Evolutionary conservation across 37 sponge, comb jelly and placozoan species (phyloP).

Genomic region (Petrosia ficiformis): DNA sequence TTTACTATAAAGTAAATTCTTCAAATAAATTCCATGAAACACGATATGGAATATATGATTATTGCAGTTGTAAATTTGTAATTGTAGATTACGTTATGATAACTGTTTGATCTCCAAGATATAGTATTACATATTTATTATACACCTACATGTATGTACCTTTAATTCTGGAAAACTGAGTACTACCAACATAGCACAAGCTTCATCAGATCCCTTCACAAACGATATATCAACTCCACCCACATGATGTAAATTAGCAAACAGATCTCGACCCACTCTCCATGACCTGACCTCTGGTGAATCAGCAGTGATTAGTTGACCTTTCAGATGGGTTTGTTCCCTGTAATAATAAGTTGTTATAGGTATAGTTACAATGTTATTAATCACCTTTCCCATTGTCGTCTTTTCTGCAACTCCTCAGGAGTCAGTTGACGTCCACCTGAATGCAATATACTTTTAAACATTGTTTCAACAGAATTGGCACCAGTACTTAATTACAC

Average conservation of each 20-base stretch:
- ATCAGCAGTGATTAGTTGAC: constrained; percentile 46
- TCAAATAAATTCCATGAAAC: too few species aligned
- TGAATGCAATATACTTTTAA: too few species aligned
- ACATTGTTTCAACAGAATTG: too few species aligned
- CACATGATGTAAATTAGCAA: constrained; percentile 40
- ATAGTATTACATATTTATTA: background rate
- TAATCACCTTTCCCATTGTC: too few species aligned
- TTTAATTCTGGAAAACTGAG: constrained; percentile 77
- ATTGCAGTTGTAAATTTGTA: too few species aligned
- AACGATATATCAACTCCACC: constrained; percentile 95
- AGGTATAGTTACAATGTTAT: background rate
- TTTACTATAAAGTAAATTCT: too few species aligned
- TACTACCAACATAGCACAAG: constrained; percentile 83
- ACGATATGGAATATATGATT: too few species aligned
- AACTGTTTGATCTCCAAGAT: background rate
- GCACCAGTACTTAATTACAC: too few species aligned
- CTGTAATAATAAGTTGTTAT: constrained; percentile 17
- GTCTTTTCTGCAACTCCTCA: constrained; percentile 4
- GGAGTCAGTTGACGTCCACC: background rate
- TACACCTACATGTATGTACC: constrained; percentile 9
- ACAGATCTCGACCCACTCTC: constrained; percentile 27
- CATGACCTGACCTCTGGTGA: constrained; percentile 58
- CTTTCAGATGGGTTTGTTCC: constrained; percentile 62
- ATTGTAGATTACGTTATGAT: too few species aligned
- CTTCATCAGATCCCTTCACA: constrained; percentile 62